A percentile compares a stretch with the other conserved stretches of the same genome.
These are phyloP conservation scores for Poeciliopsis turneri DNA, from an alignment of 2,797 vertebrate species.

Conservation along the genomic window DNA sequence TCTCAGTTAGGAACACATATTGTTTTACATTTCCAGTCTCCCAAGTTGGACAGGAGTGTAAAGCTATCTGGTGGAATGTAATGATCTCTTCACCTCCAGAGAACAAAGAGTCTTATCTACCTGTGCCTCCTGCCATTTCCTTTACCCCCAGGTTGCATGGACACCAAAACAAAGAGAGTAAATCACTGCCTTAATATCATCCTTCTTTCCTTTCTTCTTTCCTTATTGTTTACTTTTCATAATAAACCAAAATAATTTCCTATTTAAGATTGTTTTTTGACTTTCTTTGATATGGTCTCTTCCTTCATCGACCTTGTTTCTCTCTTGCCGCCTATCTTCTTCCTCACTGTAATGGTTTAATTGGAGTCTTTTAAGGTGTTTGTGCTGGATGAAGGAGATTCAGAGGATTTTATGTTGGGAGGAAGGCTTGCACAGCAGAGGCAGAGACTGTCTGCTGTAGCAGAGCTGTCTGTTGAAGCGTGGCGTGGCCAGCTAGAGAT, in stretches of 20 bases:
- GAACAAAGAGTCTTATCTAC: conserved; percentile 78
- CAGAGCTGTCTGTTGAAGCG: conserved; percentile 57
- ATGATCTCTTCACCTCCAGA: conserved; percentile 72
- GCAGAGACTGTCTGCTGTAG: conserved; percentile 48
- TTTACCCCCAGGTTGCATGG: conserved; percentile 65
- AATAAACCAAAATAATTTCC: conserved; percentile 59
- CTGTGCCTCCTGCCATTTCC: conserved; percentile 73
- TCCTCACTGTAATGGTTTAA: conserved; percentile 72
- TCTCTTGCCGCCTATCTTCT: conserved; percentile 32
- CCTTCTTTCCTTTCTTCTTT: conserved; percentile 55
- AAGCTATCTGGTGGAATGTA: conserved; percentile 70
- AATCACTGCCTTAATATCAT: conserved; percentile 67
- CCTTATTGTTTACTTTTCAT: neutral
- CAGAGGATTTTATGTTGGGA: conserved; percentile 24
- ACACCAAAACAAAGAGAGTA: conserved; percentile 66
- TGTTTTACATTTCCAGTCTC: conserved; percentile 53
- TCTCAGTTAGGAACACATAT: conserved; percentile 46
- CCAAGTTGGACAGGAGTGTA: conserved; percentile 56
- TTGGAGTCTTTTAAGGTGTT: conserved; percentile 65
- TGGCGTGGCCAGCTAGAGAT: conserved; percentile 65
- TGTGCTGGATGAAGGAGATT: conserved; percentile 54
- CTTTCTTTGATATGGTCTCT: conserved; percentile 53
- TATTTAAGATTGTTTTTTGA: conserved; percentile 50
- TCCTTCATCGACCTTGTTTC: conserved; percentile 43
- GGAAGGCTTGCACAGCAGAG: conserved; percentile 35